Evolutionary conservation across 2,888 invertebrate genomes (phyloP).

Genomic region (Andrena hattorfiana): DNA sequence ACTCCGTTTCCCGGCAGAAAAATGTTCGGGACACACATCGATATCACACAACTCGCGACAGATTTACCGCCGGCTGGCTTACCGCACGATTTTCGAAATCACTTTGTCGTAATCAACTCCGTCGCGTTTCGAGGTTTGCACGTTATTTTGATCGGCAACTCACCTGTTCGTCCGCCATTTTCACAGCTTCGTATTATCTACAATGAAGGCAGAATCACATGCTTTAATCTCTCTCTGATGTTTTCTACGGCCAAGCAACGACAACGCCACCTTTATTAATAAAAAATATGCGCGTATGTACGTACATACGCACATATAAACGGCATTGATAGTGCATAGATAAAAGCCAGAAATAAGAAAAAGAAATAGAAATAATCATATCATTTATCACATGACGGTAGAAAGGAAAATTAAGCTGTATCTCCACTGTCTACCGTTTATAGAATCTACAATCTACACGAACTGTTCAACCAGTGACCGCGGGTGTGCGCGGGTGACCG

Average conservation of each 20-base stretch:
- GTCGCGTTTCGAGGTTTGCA: conserved; percentile 67
- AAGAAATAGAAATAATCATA: too few relatives aligned
- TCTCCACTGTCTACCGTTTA: too few relatives aligned
- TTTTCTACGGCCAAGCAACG: conserved; percentile 45
- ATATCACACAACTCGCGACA: conserved; percentile 43
- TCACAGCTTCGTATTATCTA: conserved; percentile 84
- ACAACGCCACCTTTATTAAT: conserved; percentile 57
- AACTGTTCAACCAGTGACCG: too few relatives aligned
- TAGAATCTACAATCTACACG: too few relatives aligned
- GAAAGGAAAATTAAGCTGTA: too few relatives aligned
- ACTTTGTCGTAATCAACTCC: conserved; percentile 59
- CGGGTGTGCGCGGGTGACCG: too few relatives aligned
- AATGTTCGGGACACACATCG: conserved; percentile 55
- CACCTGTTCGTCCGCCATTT: conserved; percentile 93
- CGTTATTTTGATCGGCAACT: conserved; percentile 85
- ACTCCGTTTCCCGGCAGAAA: conserved; percentile 42
- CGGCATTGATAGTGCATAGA: too few relatives aligned
- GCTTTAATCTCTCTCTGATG: conserved; percentile 61
- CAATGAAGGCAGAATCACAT: conserved; percentile 73
- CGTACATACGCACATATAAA: too few relatives aligned
- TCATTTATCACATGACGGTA: too few relatives aligned
- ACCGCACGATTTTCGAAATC: conserved; percentile 52
- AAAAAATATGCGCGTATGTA: not conserved
- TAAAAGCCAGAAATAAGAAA: too few relatives aligned
- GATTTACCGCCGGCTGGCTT: conserved; percentile 51